Evolutionary conservation across 1,140 invertebrate genomes (phyloP).

Genomic region (Eriocheir sinensis): DNA sequence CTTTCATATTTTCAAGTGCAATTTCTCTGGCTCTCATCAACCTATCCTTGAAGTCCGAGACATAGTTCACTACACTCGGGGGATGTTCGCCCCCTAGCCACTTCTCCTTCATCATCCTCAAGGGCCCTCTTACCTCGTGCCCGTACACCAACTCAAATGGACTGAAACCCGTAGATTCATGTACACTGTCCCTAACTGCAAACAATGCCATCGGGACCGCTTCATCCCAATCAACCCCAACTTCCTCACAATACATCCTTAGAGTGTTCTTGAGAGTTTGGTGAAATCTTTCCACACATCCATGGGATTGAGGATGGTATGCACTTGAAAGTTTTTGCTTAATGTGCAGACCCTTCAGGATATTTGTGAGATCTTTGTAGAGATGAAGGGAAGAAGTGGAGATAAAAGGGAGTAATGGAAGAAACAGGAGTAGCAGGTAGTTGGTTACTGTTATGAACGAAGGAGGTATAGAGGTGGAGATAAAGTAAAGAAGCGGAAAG

Average conservation of each 20-base stretch:
- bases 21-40: constrained; percentile 27
- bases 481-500: no score
- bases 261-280: constrained; percentile 38
- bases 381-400: no score
- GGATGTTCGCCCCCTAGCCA: background rate
- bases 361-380: no score
- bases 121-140: constrained; percentile 17
- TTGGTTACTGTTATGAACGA: no score
- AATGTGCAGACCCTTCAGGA: background rate
- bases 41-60: constrained; percentile 26
- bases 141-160: constrained; percentile 42
- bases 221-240: constrained; percentile 31
- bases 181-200: constrained; percentile 4
- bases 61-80: background rate
- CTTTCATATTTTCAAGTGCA: constrained; percentile 15
- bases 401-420: no score
- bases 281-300: background rate
- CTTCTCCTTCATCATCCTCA: constrained; percentile 58
- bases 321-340: constrained; percentile 10
- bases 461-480: no score
- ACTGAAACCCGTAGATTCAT: constrained; percentile 39
- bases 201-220: background rate
- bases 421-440: no score
- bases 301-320: background rate
- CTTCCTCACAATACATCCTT: constrained; percentile 38